These are phyloP conservation scores for Gallinago media DNA, from an alignment of 2,113 vertebrate species.

Conservation along the genomic window DNA sequence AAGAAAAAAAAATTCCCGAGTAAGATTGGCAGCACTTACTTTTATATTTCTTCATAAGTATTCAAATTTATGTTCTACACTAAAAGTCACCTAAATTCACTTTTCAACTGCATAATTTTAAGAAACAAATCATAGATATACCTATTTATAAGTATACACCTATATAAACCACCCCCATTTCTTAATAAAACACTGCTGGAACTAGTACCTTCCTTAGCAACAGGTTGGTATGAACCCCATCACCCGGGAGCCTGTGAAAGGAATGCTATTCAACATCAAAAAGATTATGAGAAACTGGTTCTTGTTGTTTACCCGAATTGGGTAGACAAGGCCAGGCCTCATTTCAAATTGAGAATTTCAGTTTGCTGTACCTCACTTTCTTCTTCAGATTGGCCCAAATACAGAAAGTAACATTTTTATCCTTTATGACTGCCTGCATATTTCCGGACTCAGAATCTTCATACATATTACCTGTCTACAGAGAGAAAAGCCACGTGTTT, in stretches of 20 bases:
- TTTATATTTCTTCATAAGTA: not conserved
- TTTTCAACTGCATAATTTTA: not conserved
- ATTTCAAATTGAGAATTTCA: not conserved
- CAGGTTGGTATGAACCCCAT: not conserved
- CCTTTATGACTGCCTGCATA: slow-evolving; percentile 85
- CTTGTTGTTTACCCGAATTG: not conserved
- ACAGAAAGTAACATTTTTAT: slow-evolving; percentile 83
- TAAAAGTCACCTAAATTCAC: not conserved
- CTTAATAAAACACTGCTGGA: not conserved
- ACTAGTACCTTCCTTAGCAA: not conserved
- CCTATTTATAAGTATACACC: not conserved
- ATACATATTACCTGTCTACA: slow-evolving; percentile 77
- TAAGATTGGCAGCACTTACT: not conserved
- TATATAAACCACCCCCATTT: not conserved
- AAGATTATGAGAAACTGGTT: not conserved
- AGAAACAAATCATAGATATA: not conserved
- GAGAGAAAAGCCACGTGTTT: not conserved
- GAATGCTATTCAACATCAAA: not conserved
- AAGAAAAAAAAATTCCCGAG: not conserved
- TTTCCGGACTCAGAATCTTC: slow-evolving; percentile 88
- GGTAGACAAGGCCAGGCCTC: not conserved
- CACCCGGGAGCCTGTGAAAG: not conserved
- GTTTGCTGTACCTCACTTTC: slow-evolving; percentile 81
- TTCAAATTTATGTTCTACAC: not conserved
- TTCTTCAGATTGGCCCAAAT: slow-evolving; percentile 94